Evolutionary conservation across 2,888 invertebrate species (phyloP).

Genomic region (Eulithis testata): DNA sequence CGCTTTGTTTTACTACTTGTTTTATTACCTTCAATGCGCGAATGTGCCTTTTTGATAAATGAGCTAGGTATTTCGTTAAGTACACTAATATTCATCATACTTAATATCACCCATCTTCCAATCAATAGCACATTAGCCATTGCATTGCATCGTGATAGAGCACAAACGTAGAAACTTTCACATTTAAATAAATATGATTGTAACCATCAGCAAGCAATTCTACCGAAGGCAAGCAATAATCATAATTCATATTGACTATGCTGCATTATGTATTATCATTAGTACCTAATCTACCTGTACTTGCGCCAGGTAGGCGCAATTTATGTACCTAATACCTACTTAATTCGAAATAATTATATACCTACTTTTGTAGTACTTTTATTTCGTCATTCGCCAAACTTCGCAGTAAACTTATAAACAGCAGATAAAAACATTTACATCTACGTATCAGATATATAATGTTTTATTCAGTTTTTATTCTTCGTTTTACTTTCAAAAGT

Average conservation of each 20-base stretch:
- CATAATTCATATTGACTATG: too few relatives aligned
- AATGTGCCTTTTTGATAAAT: too few relatives aligned
- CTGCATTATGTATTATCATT: too few relatives aligned
- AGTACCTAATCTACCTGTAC: too few relatives aligned
- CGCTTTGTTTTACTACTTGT: too few relatives aligned
- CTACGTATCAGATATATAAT: conserved; percentile 34
- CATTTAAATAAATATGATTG: background rate
- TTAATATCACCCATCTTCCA: background rate
- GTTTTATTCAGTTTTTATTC: conserved; percentile 38
- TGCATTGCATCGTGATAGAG: background rate
- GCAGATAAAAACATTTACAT: conserved; percentile 44
- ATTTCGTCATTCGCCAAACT: background rate
- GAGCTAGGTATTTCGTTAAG: too few relatives aligned
- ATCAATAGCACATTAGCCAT: background rate
- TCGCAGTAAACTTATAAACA: background rate
- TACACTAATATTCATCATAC: too few relatives aligned
- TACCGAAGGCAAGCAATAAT: background rate
- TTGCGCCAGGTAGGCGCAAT: too few relatives aligned
- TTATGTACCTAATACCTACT: background rate
- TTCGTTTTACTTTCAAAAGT: conserved; percentile 46
- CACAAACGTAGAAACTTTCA: conserved; percentile 1
- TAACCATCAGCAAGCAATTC: background rate
- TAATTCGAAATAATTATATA: background rate
- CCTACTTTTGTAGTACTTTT: background rate
- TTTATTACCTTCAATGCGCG: too few relatives aligned